Base-by-base conservation (phyloP, 2,888 invertebrate species). In the Cataglyphis cursor region DNA sequence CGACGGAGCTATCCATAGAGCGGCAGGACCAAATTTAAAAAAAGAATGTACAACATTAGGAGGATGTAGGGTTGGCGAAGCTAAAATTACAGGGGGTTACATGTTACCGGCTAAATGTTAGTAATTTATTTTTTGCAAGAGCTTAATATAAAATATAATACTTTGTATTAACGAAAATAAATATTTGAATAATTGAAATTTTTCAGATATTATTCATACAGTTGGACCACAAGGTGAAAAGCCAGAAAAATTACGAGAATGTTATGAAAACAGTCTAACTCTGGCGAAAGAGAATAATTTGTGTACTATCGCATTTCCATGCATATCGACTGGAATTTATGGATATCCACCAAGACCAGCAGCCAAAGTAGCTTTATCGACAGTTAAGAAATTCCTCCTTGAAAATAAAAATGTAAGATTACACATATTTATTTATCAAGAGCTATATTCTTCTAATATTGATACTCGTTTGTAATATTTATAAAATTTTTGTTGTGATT, bases 301-400 rank as follows among this genome's bases (percentile, higher is more conserved):
- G 2, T 95, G 95, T 66, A 96, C 97, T 6, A 96, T 98, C 65
- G 98, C 98, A 0, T 98, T 98, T 93, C 98, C 98, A 0, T 98
- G 98, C 93, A 98, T 99, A 92, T 98, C 98, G 0, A 99, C 99
- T 5, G 99, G 99, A n/a, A 96, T 98, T 85, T 98, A 98, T 94
- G 98, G 98, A 0, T 99, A 98, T 94, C 98, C 98, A 0, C 97
- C 97, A 93, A 96, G 96, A 84, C 95, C 96, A 51, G 98, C 99
- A 0, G 97, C 97, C 0, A 96, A 97, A 90, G 96, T 98, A 5
- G 98, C 98, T 3, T 93, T 97, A 9, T 94, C 95, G 35, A 96
- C 97, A 0, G 96, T 97, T 0, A 95, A 97, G 88, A 95, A 96
- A 81, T 97, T 96, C 93, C 95, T 98, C 51, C 93, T 95, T 74